Base-by-base conservation (phyloP, 2,113 vertebrate species). In the Lota lota region DNA sequence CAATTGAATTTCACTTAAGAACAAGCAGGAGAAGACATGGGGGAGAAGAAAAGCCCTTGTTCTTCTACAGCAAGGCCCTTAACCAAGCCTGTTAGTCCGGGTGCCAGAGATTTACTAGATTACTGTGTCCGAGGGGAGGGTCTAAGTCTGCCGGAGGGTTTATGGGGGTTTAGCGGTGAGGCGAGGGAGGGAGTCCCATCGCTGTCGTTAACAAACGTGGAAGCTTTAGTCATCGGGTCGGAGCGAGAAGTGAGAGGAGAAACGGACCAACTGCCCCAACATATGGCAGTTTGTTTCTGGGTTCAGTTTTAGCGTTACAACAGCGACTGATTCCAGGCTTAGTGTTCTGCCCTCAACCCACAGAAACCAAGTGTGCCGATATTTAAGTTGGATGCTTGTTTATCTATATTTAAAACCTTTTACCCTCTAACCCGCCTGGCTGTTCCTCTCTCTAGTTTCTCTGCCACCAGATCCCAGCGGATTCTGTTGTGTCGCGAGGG, bases 61-160 rank as follows among this genome's bases (percentile, higher is more conserved):
- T 70, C 17, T 61, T 73, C 67, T 67, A 78, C 50, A 63, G 66
- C 61, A 53, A 33, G 54, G 5, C 22, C 59, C 66, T 50, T 71
- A 0, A 24, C 72, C 64, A 82, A 75, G 84, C 78, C 67, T 71
- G 74, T 87, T 82, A 88, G 63, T 65, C 64, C 64, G 56, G 57
- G 50, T 81, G 76, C 70, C 83, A 33, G 53, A 19, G 85, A 84
- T 86, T 83, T 65, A 82, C 72, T 61, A 83, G 84, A 85, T 90
- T 76, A 87, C 72, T 1, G 62, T 74, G 50, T 74, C 63, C 83
- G 70, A 60, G 80, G 70, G 85, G 69, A 75, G 79, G 36, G 47
- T 83, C 64, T 71, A 73, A 64, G 17, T 28, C 28, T 28, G 28
- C 28, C 28, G 28, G 28, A 3, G 28, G 28, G 4, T 28, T 28